Conservation (phyloP, 1,140 invertebrate genomes). For the Gonatopus flavifemur region DNA sequence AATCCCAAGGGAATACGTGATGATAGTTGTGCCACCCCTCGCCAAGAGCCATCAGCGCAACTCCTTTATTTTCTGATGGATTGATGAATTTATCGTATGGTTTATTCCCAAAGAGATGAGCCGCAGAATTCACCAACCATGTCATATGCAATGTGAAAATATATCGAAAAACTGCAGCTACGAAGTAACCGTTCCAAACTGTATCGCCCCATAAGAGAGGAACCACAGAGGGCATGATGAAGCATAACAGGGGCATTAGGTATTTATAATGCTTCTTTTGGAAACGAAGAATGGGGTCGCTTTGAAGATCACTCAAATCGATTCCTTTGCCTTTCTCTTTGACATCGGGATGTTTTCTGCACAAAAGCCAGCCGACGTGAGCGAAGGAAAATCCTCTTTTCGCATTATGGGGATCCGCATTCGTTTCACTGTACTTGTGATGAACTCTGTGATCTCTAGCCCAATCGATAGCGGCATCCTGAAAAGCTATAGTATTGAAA, state of each 20-base stretch:
- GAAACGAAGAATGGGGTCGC: slow-evolving; percentile 82
- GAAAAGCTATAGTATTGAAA: slow-evolving; percentile 84
- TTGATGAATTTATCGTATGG: slow-evolving; percentile 90
- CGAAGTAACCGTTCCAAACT: slow-evolving; percentile 76
- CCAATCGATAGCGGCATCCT: slow-evolving; percentile 94
- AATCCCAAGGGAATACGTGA: slow-evolving; percentile 95
- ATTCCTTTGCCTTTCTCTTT: slow-evolving; percentile 82
- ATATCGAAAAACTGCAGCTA: slow-evolving; percentile 84
- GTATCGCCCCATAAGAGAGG: slow-evolving; percentile 89
- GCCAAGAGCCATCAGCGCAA: slow-evolving; percentile 73
- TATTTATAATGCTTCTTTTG: slow-evolving; percentile 82
- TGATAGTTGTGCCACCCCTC: slow-evolving; percentile 97
- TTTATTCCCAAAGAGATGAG: slow-evolving; percentile 87
- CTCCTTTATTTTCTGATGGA: slow-evolving; percentile 71
- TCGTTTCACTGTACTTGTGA: slow-evolving; percentile 94
- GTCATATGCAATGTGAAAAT: slow-evolving; percentile 86
- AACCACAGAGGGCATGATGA: slow-evolving; percentile 81
- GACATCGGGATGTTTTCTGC: slow-evolving; percentile 88
- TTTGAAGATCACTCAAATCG: slow-evolving; percentile 84
- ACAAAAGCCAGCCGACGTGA: slow-evolving; percentile 92
- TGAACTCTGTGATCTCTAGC: slow-evolving; percentile 92
- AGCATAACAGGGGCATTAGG: slow-evolving; percentile 83
- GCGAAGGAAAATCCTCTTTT: slow-evolving; percentile 95
- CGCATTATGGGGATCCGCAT: slow-evolving; percentile 95
- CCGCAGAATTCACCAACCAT: slow-evolving; percentile 95